These are phyloP conservation scores for Poeciliopsis prolifica DNA, from an alignment of 2,113 vertebrate genomes.

Conservation along the genomic window DNA sequence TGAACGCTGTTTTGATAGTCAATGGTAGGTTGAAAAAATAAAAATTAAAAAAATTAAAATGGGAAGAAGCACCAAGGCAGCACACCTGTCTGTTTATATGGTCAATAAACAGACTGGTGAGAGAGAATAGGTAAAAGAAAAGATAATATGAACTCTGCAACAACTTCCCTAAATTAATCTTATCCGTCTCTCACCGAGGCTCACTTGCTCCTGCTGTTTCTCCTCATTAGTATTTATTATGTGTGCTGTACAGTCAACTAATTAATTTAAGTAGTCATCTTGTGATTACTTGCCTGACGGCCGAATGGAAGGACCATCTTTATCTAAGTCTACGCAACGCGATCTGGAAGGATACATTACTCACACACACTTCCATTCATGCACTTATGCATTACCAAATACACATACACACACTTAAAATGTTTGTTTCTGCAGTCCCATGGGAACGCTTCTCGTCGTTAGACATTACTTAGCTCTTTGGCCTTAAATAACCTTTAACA, in stretches of 20 bases:
- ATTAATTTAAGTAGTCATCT: slow-evolving; percentile 68
- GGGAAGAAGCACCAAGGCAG: too few species aligned
- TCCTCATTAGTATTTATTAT: slow-evolving; percentile 60
- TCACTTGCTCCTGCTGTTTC: slow-evolving; percentile 2
- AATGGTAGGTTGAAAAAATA: slow-evolving; percentile 5
- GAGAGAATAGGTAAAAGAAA: background rate
- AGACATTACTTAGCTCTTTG: background rate
- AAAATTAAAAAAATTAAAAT: background rate
- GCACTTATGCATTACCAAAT: background rate
- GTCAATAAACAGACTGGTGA: background rate
- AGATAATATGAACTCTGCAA: background rate
- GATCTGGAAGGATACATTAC: slow-evolving; percentile 49
- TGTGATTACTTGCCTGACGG: slow-evolving; percentile 55
- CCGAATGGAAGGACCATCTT: slow-evolving; percentile 42
- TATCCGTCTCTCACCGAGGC: background rate
- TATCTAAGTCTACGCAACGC: slow-evolving; percentile 55
- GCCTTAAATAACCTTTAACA: background rate
- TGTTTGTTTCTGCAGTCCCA: background rate
- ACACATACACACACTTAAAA: background rate
- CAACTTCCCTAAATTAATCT: slow-evolving; percentile 1
- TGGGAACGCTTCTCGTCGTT: background rate
- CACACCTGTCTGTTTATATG: too few species aligned
- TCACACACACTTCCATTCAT: slow-evolving; percentile 1
- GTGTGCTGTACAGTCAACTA: slow-evolving; percentile 37
- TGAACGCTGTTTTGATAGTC: slow-evolving; percentile 29